Percentiles rank a stretch among this genome's conserved stretches.
Evolutionary conservation across 2,888 invertebrate species (phyloP).

Genomic region (Desoria tigrina): DNA sequence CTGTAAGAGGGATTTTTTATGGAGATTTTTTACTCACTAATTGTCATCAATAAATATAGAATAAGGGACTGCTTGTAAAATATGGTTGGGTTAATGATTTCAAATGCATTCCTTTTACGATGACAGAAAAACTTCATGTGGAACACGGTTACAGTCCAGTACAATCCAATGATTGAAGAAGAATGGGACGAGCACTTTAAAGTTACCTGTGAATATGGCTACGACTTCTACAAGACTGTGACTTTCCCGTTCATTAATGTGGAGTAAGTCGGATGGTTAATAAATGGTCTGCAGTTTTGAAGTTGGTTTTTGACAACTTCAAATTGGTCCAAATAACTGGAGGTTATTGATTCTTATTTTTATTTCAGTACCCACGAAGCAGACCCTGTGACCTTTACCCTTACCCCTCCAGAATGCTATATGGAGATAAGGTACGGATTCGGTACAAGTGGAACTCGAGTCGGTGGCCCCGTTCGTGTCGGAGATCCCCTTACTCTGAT

Average conservation of each 20-base stretch:
- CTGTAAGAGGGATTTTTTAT: conserved; percentile 66
- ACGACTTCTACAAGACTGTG: conserved; percentile 95
- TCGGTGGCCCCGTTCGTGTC: conserved; percentile 81
- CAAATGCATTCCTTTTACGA: not conserved
- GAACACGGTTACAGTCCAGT: conserved; percentile 93
- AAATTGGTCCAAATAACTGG: not conserved
- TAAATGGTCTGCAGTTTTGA: not conserved
- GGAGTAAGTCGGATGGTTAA: conserved; percentile 71
- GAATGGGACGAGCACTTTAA: conserved; percentile 94
- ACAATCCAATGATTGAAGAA: conserved; percentile 85
- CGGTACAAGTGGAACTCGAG: conserved; percentile 79
- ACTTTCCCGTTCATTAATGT: conserved; percentile 92
- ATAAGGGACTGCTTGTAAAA: too few relatives aligned
- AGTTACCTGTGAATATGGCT: conserved; percentile 93
- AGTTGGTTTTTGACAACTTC: not conserved
- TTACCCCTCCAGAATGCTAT: conserved; percentile 91
- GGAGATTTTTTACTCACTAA: conserved; percentile 3
- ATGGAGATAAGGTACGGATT: conserved; percentile 94
- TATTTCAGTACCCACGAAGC: conserved; percentile 80
- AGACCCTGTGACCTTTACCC: conserved; percentile 88
- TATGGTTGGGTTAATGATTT: not conserved
- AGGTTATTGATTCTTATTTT: not conserved
- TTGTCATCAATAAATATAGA: not conserved
- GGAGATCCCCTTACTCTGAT: conserved; percentile 89
- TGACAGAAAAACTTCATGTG: conserved; percentile 91